Evolutionary conservation across 2,888 invertebrate genomes (phyloP), one percentile per base, ranked within the genome.

Genomic region (Eledona agricola): DNA sequence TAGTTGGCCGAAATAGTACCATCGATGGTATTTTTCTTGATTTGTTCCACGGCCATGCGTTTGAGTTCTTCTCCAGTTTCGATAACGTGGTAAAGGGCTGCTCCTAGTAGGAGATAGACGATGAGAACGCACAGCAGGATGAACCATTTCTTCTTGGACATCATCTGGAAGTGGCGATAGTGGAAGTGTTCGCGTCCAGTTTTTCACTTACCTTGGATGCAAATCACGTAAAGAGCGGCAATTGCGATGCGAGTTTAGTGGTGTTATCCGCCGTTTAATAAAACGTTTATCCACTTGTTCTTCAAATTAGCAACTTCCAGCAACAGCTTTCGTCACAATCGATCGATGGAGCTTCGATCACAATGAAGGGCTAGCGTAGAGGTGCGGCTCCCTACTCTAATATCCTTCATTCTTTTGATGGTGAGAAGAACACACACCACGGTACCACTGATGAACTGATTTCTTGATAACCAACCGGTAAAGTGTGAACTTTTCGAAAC

Each of bases 21-120:
- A 49, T 64, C 64, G 17, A 68, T 59, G 7, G 1, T 26, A 56
- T 55, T 52, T 57, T 57, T 40, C 58, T n/a, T n/a, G n/a, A n/a
- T n/a, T n/a, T n/a, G 51, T 35, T 66, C 85, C 62, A 81, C 77
- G 38, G 77, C 78, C 34, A 85, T 80, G 58, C 82, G 79, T 55
- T 81, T 77, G 35, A 81, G 75, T 76, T 93, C 93, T 65, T 87
- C 76, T 17, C 82, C 82, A 67, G 87, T 85, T 78, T 93, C 92
- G 64, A 92, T 87, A 69, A 86, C 84, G 77, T 90, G 89, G 75
- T 92, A 93, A 64, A 93, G 87, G 57, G 85, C 86, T n/a, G 93
- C 92, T 4, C 93, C 93, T 52, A 93, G 82, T 65, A 91, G 78
- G n/a, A 71, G 46, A 58, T 70, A 71, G 7, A 67, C 42, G 12